Percentiles rank a stretch among this genome's conserved stretches.
Evolutionary conservation across 2,888 invertebrate genomes (phyloP).

Genomic region (Scelioninae gen. 2): DNA sequence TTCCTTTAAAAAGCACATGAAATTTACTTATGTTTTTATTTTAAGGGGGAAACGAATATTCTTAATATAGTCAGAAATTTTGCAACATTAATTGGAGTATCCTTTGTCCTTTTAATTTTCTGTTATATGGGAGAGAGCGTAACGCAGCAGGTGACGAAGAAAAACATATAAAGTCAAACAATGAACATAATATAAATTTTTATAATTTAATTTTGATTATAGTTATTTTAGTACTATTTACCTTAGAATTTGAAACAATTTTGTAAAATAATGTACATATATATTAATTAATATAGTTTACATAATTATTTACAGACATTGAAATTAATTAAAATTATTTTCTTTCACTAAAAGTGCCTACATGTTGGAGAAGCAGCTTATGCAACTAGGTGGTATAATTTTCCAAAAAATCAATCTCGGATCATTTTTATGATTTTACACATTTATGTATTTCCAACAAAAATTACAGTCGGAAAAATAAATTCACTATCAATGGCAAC

Average conservation of each 20-base stretch:
- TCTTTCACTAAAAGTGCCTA: constrained; percentile 16
- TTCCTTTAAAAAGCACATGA: no score
- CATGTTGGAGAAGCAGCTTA: constrained; percentile 9
- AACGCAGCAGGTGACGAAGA: constrained; percentile 15
- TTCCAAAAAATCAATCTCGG: not conserved
- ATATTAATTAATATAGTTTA: no score
- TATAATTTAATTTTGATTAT: no score
- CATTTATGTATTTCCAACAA: constrained; percentile 19
- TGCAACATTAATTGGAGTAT: constrained; percentile 12
- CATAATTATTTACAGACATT: no score
- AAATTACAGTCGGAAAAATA: constrained; percentile 24
- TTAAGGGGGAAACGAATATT: constrained; percentile 16
- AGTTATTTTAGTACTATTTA: no score
- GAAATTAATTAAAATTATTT: no score
- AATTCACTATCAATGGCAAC: constrained; percentile 27
- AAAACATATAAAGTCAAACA: not conserved
- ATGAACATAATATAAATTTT: no score
- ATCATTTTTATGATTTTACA: constrained; percentile 17
- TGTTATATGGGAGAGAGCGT: constrained; percentile 28
- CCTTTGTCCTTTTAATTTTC: constrained; percentile 22
- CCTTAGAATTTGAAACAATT: no score
- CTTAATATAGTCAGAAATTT: constrained; percentile 20
- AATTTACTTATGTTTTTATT: no score
- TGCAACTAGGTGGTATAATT: constrained; percentile 13
- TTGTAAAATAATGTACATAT: no score